Conservation (phyloP, 2,888 invertebrate genomes). For the Dolichomitus sp. region DNA sequence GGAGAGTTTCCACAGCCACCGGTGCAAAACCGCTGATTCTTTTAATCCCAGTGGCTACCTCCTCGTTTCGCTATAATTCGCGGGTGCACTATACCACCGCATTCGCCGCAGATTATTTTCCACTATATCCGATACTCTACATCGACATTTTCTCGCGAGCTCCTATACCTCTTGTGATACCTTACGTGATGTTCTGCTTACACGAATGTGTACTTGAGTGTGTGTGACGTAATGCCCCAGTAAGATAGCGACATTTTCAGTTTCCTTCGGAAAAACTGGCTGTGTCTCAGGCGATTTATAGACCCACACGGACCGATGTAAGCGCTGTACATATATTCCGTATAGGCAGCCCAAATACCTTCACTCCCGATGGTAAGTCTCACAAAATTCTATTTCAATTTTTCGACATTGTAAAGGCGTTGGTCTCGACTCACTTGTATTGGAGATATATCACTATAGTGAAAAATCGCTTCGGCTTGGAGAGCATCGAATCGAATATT, state of each 20-base stretch:
- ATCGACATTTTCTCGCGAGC: constrained; percentile 1
- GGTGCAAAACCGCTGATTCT: constrained; percentile 38
- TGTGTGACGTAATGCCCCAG: background rate
- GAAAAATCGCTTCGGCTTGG: constrained; percentile 12
- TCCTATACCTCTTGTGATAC: background rate
- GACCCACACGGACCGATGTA: background rate
- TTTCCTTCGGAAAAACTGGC: background rate
- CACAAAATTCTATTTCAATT: constrained; percentile 48
- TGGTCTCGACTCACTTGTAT: background rate
- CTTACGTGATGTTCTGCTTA: background rate
- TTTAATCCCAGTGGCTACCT: constrained; percentile 42
- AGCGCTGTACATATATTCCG: constrained; percentile 7
- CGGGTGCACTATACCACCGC: background rate
- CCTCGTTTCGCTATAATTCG: constrained; percentile 36
- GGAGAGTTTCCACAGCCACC: constrained; percentile 16
- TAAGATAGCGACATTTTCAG: background rate
- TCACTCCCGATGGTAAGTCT: background rate
- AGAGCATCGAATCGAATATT: constrained; percentile 13
- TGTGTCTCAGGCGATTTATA: constrained; percentile 18
- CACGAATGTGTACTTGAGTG: background rate
- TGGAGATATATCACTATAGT: constrained; percentile 3
- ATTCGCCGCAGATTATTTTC: constrained; percentile 45
- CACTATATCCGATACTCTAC: constrained; percentile 12
- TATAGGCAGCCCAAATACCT: background rate
- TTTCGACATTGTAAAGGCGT: constrained; percentile 20